Base-by-base conservation (phyloP, 2,888 invertebrate species). In the Parasteatoda lunata region DNA sequence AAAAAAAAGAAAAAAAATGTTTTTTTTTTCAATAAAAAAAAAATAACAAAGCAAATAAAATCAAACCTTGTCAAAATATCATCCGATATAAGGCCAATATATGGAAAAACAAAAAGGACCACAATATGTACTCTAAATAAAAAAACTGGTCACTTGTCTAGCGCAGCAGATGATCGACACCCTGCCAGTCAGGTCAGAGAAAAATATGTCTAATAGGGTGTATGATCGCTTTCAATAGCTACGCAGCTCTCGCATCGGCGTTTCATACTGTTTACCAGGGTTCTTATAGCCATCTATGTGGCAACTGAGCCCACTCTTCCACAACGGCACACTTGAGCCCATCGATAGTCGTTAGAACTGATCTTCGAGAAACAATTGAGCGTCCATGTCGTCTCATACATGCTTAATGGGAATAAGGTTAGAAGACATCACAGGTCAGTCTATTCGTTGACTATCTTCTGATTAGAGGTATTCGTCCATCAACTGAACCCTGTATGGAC, bases 211-310 rank as follows among this genome's bases (percentile, higher is more conserved):
- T 59, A 59, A 59, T 59, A 59, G 59, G 0, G 59, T 7, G 59
- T 59, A 59, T 59, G 5, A 59, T 59, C 7, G 7, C 59, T 13
- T 59, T 13, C 11, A 49, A 13, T 13, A 49, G 49, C n/a, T 71
- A 71, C 4, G 49, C n/a, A 48, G 49, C 3, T 54, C 3, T 54
- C 4, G 54, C 54, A 54, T 54, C 1, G 59, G 11, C 3, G 4
- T 48, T 71, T 71, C 48, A 71, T 71, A 71, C 49, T 71, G 48
- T 71, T 71, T 71, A 48, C 49, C 71, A 48, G 49, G 4, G 49
- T 48, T 49, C 5, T 71, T 48, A 71, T 71, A 30, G 30, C 48
- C 11, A n/a, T 71, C 49, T n/a, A 7, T 48, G 71, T 71, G 71
- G 71, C 71, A 71, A 71, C 13, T 7, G 13, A 48, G 49, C 7